Percentiles rank a stretch among this genome's conserved stretches.
These are phyloP conservation scores for Epizoanthus ramosus DNA, from an alignment of 92 coral and sea anemone genomes.

Conservation along the genomic window DNA sequence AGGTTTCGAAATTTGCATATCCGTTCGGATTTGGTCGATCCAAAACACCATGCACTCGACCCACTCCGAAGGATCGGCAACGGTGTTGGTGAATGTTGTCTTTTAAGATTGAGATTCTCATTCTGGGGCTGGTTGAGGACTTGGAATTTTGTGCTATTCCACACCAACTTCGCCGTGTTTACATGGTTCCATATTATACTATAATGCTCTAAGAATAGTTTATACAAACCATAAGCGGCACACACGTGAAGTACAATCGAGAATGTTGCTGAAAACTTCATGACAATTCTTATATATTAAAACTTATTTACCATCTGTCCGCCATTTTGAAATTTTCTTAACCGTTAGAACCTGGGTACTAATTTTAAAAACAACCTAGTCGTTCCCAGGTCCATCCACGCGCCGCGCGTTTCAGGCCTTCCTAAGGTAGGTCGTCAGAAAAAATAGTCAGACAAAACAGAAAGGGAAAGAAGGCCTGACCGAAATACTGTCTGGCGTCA, in stretches of 20 bases:
- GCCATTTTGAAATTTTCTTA: conserved; percentile 15
- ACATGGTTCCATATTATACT: background rate
- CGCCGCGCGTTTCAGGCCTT: too few relatives aligned
- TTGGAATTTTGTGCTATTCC: background rate
- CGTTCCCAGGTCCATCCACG: too few relatives aligned
- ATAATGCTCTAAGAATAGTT: background rate
- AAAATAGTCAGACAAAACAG: too few relatives aligned
- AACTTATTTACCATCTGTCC: background rate
- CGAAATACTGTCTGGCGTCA: too few relatives aligned
- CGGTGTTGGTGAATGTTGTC: background rate
- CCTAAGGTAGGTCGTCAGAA: too few relatives aligned
- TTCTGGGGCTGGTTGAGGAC: background rate
- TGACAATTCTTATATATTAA: background rate
- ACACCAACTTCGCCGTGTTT: background rate
- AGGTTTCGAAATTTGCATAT: conserved; percentile 86
- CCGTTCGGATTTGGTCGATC: conserved; percentile 72
- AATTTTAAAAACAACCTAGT: too few relatives aligned
- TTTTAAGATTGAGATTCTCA: background rate
- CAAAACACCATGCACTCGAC: conserved; percentile 90
- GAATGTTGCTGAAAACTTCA: conserved; percentile 13
- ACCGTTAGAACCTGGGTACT: conserved; percentile 24
- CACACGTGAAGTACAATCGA: conserved; percentile 3
- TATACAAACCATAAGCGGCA: conserved; percentile 26
- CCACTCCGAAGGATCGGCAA: conserved; percentile 49
- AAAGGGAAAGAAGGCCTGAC: too few relatives aligned